Base-by-base conservation (phyloP, 2,888 invertebrate genomes). In the Lagria hirta region DNA sequence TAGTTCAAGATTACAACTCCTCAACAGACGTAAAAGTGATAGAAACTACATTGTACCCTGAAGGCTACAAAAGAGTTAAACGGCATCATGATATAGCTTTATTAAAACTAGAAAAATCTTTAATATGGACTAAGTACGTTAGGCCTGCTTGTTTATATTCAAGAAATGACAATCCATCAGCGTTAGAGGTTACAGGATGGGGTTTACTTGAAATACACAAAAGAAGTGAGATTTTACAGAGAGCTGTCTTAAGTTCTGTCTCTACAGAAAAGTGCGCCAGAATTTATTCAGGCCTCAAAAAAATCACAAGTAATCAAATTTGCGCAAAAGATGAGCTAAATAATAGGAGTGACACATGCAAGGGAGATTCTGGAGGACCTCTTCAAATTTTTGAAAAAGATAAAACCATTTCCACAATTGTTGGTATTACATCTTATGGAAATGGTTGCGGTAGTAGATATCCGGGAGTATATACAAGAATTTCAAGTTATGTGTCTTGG, bases 141-240 rank as follows among this genome's bases (percentile, higher is more conserved):
- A 62, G 68, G 42, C 77, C 77, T 1, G 76, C 76, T 4, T 78
- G 77, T 61, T 64, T 78, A 23, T 68, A 70, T 43, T 55, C 55
- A 4, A 54, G 62, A 34, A 20, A 53, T 7, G 62, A 67, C 33
- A 64, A 71, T 53, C 58, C 58, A 1, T 13, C 43, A 5, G 60
- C 55, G 2, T 48, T 72, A 13, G 40, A 69, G n/a, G 66, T 70
- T 1, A 68, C 70, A 7, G 73, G 76, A 14, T 77, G 76, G 76
- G 76, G 76, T n/a, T n/a, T n/a, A n/a, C n/a, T n/a, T n/a, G n/a
- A n/a, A n/a, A n/a, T n/a, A n/a, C n/a, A n/a, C n/a, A n/a, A n/a
- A n/a, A n/a, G n/a, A n/a, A n/a, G n/a, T n/a, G n/a, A n/a, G n/a
- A n/a, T n/a, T n/a, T n/a, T n/a, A n/a, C n/a, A n/a, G n/a, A n/a